Conservation (phyloP, 2,113 vertebrate genomes). For the Oreochromis tanganicae region DNA sequence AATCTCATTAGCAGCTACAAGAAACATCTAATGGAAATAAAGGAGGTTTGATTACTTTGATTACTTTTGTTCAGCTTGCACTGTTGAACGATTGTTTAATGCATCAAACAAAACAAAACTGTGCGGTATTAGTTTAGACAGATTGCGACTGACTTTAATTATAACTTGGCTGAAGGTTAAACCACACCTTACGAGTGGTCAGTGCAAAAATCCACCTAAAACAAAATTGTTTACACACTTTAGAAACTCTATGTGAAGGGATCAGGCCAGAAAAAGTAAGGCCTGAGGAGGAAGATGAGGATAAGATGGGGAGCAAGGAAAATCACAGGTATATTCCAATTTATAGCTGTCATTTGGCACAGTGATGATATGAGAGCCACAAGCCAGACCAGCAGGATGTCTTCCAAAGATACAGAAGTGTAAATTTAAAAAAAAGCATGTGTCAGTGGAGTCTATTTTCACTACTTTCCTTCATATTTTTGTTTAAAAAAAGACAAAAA, state of each 20-base stretch:
- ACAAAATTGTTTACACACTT: background rate
- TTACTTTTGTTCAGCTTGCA: background rate
- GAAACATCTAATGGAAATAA: background rate
- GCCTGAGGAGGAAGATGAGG: background rate
- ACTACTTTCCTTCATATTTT: background rate
- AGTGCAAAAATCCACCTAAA: background rate
- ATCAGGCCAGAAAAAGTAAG: slow-evolving; percentile 30
- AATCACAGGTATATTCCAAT: background rate
- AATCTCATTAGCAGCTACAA: background rate
- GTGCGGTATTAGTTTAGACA: background rate
- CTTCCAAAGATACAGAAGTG: background rate
- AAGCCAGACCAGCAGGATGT: background rate
- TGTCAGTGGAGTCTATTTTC: background rate
- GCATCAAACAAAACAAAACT: background rate
- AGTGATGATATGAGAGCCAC: background rate
- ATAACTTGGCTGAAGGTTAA: background rate
- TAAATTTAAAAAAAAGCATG: background rate
- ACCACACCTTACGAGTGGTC: background rate
- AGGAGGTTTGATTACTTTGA: background rate
- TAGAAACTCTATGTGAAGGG: background rate
- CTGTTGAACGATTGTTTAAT: background rate
- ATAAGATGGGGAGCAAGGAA: background rate
- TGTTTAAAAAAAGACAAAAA: background rate
- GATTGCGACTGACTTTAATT: background rate
- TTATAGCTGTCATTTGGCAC: background rate